Evolutionary conservation across 2,888 invertebrate species (phyloP).

Genomic region (Conops quadrifasciatus): DNA sequence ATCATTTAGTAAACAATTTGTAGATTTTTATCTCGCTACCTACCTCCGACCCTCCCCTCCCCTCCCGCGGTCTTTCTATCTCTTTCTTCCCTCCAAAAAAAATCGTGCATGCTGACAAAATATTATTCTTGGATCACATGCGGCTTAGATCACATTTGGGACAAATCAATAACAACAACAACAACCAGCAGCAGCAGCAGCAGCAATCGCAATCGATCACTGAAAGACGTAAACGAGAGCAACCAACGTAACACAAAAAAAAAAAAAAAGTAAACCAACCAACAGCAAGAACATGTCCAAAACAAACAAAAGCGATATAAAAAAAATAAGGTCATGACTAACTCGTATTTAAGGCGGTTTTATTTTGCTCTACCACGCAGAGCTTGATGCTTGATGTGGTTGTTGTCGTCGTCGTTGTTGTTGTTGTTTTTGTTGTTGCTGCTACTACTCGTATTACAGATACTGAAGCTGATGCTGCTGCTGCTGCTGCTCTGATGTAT

Average conservation of each 20-base stretch:
- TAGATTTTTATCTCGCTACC: background rate
- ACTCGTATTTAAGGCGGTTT: constrained; percentile 3
- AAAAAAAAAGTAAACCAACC: background rate
- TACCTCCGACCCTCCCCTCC: too few relatives aligned
- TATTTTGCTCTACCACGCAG: background rate
- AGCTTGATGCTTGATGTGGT: too few relatives aligned
- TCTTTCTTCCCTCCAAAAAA: too few relatives aligned
- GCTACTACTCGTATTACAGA: background rate
- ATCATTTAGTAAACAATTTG: background rate
- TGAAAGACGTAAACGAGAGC: constrained; percentile 1
- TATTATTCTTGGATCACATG: too few relatives aligned
- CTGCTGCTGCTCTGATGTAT: background rate
- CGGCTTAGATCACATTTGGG: background rate
- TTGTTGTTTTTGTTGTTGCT: background rate
- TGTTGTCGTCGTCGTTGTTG: background rate
- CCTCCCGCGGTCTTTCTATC: too few relatives aligned
- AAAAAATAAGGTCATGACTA: constrained; percentile 29
- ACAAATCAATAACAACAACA: constrained; percentile 21
- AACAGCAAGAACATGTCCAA: constrained; percentile 7
- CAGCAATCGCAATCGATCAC: background rate
- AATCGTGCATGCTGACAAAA: too few relatives aligned
- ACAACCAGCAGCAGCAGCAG: background rate
- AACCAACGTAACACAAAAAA: background rate
- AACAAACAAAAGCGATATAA: constrained; percentile 8
- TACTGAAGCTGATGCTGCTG: background rate